A percentile compares a stretch with the other conserved stretches of the same genome.
Conservation (phyloP, 1,140 invertebrate genomes). For the Drepana arcuata region DNA sequence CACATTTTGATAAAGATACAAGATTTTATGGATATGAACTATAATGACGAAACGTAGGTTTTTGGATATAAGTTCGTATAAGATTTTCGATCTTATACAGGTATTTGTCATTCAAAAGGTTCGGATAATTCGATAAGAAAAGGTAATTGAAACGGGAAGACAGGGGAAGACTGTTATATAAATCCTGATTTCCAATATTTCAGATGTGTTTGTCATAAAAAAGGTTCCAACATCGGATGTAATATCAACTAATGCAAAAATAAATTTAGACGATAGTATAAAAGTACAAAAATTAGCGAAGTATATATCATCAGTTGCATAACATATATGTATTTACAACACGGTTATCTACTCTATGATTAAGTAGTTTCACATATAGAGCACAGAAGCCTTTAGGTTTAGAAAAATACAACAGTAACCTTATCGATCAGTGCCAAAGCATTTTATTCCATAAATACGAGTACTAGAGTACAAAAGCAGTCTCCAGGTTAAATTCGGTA, state of each 20-base stretch:
- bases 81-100: too few relatives aligned
- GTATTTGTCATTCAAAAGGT: too few relatives aligned
- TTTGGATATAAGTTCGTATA: too few relatives aligned
- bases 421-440: slow-evolving; percentile 59
- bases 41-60: too few relatives aligned
- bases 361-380: slow-evolving; percentile 24
- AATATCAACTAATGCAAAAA: too few relatives aligned
- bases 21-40: too few relatives aligned
- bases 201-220: slow-evolving; percentile 15
- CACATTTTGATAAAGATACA: too few relatives aligned
- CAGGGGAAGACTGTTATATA: not conserved
- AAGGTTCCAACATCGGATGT: too few relatives aligned
- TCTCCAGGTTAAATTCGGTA: slow-evolving; percentile 71
- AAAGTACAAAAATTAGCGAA: slow-evolving; percentile 66
- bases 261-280: too few relatives aligned
- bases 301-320: slow-evolving; percentile 27
- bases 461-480: slow-evolving; percentile 70
- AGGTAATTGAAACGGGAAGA: too few relatives aligned
- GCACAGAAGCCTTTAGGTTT: slow-evolving; percentile 48
- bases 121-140: too few relatives aligned
- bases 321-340: slow-evolving; percentile 36
- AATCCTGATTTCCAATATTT: slow-evolving; percentile 10
- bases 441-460: slow-evolving; percentile 57
- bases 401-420: slow-evolving; percentile 69
- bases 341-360: too few relatives aligned